Base-by-base conservation (phyloP, 2,113 vertebrate species). In the Phodopus roborovskii region DNA sequence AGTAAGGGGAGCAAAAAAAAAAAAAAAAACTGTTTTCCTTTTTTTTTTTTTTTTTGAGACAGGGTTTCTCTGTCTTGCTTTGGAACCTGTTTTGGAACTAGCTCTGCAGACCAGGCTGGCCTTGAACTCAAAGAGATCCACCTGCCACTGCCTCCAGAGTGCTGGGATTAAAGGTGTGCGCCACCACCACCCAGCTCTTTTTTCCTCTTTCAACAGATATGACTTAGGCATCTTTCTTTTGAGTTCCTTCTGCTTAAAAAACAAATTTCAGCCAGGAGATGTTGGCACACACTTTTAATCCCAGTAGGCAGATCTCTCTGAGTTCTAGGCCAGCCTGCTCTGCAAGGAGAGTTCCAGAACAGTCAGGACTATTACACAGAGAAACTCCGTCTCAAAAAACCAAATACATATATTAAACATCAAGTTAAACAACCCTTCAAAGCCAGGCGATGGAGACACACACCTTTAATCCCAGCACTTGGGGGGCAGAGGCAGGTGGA, bases 191-290 rank as follows among this genome's bases (percentile, higher is more conserved):
- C 45, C 45, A 45, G 45, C 3, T 45, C 58, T 39, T 56, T 56
- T n/a, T 22, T 13, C 3, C 64, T 58, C 94, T 93, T 93, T 87
- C 48, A 68, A 88, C 8, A 83, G 89, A 39, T 79, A 70, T 19
- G 45, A 83, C 62, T 22, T 39, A 22, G 5, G 26, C 45, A 30
- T 77, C 81, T 75, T 93, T 20, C 45, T 88, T 85, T 39, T 2
- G 42, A 78, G 15, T 24, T 90, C 33, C 75, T 91, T 82, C 84
- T 94, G 48, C 62, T 92, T 66, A 85, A 88, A 79, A 92, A 36
- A 84, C 30, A 42, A n/a, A 19, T n/a, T 36, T 60, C 48, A 58
- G 45, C 39, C 60, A 58, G 78, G 50, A 20, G 36, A 19, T 81
- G 78, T 33, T 3, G 19, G 53, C 53, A 81, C 36, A 11, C 53